Base-by-base conservation (phyloP, 2,797 vertebrate genomes). In the Gila robusta region DNA sequence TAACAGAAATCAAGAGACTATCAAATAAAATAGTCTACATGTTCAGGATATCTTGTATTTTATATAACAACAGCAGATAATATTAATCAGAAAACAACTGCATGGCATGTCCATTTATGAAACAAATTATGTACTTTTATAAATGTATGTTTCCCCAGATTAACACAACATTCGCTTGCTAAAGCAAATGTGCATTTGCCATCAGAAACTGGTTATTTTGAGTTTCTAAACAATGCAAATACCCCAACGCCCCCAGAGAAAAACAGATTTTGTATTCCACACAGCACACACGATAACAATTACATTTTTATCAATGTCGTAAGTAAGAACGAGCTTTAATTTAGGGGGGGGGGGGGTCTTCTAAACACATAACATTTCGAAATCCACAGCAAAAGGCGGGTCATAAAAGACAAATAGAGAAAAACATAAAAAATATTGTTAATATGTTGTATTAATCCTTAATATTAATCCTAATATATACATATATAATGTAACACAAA, bases 191-290 rank as follows among this genome's bases (percentile, higher is more conserved):
- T 90, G 71, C 6, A 81, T 87, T 92, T 91, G 91, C 93, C 92
- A 90, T 88, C 86, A 79, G 37, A 70, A 86, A 83, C 88, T 73
- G 90, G 93, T 93, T 91, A 90, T 91, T 91, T 84, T 70, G 82
- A 91, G 89, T 90, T 92, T 93, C 81, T 84, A 90, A 93, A 93
- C 87, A 90, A 89, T 90, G 91, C 81, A 88, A 87, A 89, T 81
- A 83, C 47, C 73, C 84, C 78, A 69, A 39, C 12, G 80, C 41
- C 79, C 86, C 71, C 47, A 35, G 86, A 88, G 88, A 84, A 88
- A 72, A 88, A 88, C 81, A 87, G 86, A 93, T 91, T 92, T 64
- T 72, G 82, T 84, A 90, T 91, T 91, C 88, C 32, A 70, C 73
- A 41, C 32, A 37, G 87, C 89, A 78, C 90, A 82, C 71, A 39